Evolutionary conservation across 2,113 vertebrate genomes (phyloP), one percentile per base, ranked within the genome.

Genomic region (Oostethus manadensis): DNA sequence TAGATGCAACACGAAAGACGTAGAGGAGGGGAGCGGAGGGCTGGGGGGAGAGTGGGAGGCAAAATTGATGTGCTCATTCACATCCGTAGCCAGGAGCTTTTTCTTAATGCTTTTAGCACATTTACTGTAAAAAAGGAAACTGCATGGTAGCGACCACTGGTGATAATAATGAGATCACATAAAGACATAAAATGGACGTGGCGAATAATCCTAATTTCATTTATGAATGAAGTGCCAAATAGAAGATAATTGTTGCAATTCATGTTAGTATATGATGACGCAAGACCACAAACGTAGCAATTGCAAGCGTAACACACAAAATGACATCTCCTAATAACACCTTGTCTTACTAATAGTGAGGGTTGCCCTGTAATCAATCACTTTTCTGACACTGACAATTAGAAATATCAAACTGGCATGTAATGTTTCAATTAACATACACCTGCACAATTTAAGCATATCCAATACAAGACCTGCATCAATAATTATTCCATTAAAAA

Each of bases 241-340:
- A 50, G 66, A 47, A 10, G 7, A 16, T 46, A 13, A 20, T 35
- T 55, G 35, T 42, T 40, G 17, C 40, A 15, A 42, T 42, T 9
- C 3, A 42, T 14, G 38, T 42, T 80, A 70, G 63, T 14, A 49
- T 77, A 73, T 76, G 58, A 50, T 5, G 33, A 14, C 45, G 68
- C 58, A 74, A 56, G 63, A 81, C 83, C 79, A 84, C 76, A 64
- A 69, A n/a, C n/a, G n/a, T n/a, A 75, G 81, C 76, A 64, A 57
- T 77, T 70, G 67, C 68, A 53, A 68, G 66, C 60, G 62, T 79
- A 78, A 83, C 79, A 73, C 63, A 68, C 54, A 63, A 68, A 62
- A 68, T 84, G 77, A 86, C 79, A 83, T 77, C 74, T 82, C 70
- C 71, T 91, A 91, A 90, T 90, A 84, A 89, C 73, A 90, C 77